Evolutionary conservation across 2,888 invertebrate genomes (phyloP).

Genomic region (Deilephila porcellus): DNA sequence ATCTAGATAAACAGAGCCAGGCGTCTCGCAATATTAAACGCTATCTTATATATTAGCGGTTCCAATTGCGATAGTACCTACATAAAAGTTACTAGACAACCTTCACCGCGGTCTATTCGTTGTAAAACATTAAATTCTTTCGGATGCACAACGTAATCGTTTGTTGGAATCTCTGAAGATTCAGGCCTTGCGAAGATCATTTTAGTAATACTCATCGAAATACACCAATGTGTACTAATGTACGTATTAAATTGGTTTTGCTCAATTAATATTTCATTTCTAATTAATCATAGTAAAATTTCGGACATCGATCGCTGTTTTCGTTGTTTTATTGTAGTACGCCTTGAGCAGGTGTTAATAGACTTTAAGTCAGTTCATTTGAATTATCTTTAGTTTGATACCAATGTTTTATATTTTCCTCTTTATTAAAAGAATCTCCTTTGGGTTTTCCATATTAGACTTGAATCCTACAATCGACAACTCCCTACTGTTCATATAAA

Average conservation of each 20-base stretch:
- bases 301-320: too few relatives aligned
- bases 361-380: too few relatives aligned
- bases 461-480: neutral
- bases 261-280: too few relatives aligned
- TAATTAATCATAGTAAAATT: too few relatives aligned
- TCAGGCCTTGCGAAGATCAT: neutral
- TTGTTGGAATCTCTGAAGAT: neutral
- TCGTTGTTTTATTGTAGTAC: too few relatives aligned
- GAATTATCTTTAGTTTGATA: too few relatives aligned
- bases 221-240: neutral
- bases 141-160: neutral
- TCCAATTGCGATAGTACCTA: conserved; percentile 16
- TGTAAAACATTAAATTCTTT: neutral
- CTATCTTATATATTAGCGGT: conserved; percentile 16
- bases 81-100: conserved; percentile 19
- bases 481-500: neutral
- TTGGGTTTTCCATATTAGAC: neutral
- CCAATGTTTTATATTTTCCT: too few relatives aligned
- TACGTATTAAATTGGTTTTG: too few relatives aligned
- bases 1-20: conserved; percentile 14
- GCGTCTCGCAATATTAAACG: conserved; percentile 2
- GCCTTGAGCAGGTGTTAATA: too few relatives aligned
- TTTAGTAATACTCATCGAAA: neutral
- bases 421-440: too few relatives aligned
- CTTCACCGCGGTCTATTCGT: neutral